Base-by-base conservation (phyloP, 2,113 vertebrate species). In the Malurus alboscapulatus region DNA sequence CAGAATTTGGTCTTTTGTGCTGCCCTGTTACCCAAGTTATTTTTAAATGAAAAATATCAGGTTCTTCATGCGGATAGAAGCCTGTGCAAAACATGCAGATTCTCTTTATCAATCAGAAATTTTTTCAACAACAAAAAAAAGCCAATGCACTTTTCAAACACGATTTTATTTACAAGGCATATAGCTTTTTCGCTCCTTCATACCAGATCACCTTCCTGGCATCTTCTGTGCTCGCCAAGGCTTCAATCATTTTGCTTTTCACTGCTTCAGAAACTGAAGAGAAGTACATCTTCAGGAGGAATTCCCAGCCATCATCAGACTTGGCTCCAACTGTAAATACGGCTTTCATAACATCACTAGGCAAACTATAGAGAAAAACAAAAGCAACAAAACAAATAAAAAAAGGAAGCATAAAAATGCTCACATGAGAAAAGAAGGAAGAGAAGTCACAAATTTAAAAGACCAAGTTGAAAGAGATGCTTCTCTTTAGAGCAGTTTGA, bases 291-390 rank as follows among this genome's bases (percentile, higher is more conserved):
- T 21, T 19, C 42, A 98, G 73, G 62, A 99, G 96, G 88, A 91
- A 96, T 1, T 21, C 11, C 99, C 99, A 99, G 67, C 97, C 98
- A 17, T 94, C 84, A 17, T 93, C 69, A 17, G 98, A 98, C 88
- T 98, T 98, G 75, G 98, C 98, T 92, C 98, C 99, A 76, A 98
- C 98, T 82, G 97, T 98, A 97, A 98, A 99, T 69, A 99, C 96
- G 57, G 97, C 97, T 67, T 92, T 96, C 98, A 98, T 98, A 93
- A 99, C 97, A 96, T 99, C 98, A 40, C 98, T 97, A 44, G 98
- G 98, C 53, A 99, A 97, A 90, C 99, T 99, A 71, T 34, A 34
- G 34, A 83, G 48, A 95, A 62, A 93, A 93, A 55, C 7, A 90
- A 82, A 74, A 48, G 16, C 13, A 90, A 68, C 12, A 38, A 50